These are phyloP conservation scores for Allacma fusca DNA, from an alignment of 2,888 invertebrate genomes.

Conservation along the genomic window DNA sequence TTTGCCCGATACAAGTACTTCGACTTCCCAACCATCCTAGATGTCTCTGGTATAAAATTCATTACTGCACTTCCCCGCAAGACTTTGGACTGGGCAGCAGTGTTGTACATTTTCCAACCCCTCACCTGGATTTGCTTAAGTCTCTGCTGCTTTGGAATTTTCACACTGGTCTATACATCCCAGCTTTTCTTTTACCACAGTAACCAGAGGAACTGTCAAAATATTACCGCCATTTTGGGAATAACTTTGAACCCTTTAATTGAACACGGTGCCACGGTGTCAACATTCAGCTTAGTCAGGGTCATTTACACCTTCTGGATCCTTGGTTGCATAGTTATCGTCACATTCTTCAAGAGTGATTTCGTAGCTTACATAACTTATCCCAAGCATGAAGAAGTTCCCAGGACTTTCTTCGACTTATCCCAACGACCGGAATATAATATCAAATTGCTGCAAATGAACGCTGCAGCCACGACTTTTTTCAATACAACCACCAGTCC, in stretches of 20 bases:
- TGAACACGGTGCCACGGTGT: too few species aligned
- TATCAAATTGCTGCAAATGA: neutral
- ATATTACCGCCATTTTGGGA: too few species aligned
- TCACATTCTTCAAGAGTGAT: neutral
- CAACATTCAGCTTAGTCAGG: neutral
- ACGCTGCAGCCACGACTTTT: neutral
- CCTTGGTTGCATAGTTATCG: neutral
- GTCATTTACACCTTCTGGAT: neutral
- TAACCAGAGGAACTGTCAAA: too few species aligned
- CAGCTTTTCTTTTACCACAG: too few species aligned
- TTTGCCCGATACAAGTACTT: neutral
- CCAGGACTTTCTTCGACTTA: neutral
- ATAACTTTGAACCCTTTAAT: too few species aligned
- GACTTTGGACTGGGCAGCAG: neutral
- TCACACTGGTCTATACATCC: too few species aligned
- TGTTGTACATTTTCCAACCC: neutral
- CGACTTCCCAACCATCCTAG: neutral
- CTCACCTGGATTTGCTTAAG: neutral
- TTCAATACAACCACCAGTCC: neutral
- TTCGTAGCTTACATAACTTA: conserved; percentile 3
- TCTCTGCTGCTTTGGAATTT: too few species aligned
- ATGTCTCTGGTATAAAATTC: neutral
- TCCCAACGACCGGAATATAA: neutral
- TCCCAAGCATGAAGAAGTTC: neutral
- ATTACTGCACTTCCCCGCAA: neutral